A percentile compares a stretch with the other conserved stretches of the same genome.
These are phyloP conservation scores for Nymphalis urticae DNA, from an alignment of 2,888 invertebrate species.

Conservation along the genomic window DNA sequence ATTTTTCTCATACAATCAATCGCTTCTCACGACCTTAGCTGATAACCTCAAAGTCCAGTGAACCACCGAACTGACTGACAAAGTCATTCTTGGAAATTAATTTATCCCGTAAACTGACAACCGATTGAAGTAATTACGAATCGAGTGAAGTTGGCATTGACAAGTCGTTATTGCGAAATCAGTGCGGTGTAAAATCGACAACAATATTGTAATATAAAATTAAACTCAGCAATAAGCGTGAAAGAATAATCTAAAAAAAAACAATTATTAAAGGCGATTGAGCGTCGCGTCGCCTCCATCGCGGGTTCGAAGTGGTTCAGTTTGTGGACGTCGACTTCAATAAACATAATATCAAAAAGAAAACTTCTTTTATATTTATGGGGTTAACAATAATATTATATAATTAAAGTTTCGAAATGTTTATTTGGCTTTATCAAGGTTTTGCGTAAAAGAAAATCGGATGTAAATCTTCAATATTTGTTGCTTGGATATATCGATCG, in stretches of 20 bases:
- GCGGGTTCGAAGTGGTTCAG: background rate
- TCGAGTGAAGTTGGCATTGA: conserved; percentile 9
- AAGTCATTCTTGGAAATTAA: background rate
- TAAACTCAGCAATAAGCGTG: conserved; percentile 15
- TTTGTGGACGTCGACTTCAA: background rate
- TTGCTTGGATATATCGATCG: no score
- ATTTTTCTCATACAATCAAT: background rate
- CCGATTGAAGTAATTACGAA: background rate
- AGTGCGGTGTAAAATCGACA: conserved; percentile 13
- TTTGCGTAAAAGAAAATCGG: no score
- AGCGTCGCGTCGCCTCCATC: background rate
- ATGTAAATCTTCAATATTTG: no score
- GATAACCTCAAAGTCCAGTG: background rate
- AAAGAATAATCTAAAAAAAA: conserved; percentile 16
- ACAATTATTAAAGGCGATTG: conserved; percentile 15
- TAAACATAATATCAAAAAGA: background rate
- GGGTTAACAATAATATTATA: no score
- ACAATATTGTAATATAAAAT: conserved; percentile 14
- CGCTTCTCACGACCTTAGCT: conserved; percentile 2
- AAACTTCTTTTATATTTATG: no score
- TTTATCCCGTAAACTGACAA: conserved; percentile 1
- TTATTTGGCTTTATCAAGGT: no score
- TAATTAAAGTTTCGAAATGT: no score
- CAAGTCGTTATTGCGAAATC: background rate
- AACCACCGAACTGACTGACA: background rate